Conservation (phyloP, 1,140 invertebrate genomes). For the Acromyrmex charruanus region DNA sequence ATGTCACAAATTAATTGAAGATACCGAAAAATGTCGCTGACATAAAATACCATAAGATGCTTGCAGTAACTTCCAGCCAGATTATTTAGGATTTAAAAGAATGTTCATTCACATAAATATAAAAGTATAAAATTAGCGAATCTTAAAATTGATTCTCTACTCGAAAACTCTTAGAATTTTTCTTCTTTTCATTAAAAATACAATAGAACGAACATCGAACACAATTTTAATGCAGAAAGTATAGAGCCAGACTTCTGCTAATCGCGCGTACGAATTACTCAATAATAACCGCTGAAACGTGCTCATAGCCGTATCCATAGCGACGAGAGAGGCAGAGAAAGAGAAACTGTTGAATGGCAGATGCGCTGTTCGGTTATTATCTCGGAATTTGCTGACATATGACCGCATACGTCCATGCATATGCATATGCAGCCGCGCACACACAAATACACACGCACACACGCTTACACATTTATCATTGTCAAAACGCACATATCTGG, state of each 20-base stretch:
- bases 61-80: background rate
- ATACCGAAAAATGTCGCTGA: background rate
- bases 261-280: slow-evolving; percentile 32
- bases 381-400: slow-evolving; percentile 67
- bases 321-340: slow-evolving; percentile 31
- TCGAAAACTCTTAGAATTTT: background rate
- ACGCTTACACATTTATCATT: background rate
- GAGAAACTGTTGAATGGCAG: slow-evolving; percentile 53
- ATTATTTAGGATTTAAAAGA: background rate
- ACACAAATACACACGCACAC: background rate
- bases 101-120: background rate
- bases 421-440: background rate
- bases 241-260: background rate
- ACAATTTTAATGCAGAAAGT: background rate
- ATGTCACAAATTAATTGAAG: background rate
- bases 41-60: background rate
- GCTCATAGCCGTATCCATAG: slow-evolving; percentile 63
- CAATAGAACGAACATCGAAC: background rate
- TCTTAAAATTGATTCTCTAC: background rate
- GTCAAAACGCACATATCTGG: slow-evolving; percentile 41
- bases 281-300: slow-evolving; percentile 67
- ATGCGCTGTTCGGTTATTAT: slow-evolving; percentile 67
- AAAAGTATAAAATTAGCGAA: background rate
- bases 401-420: background rate
- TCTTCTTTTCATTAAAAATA: background rate